Evolutionary conservation across 2,113 vertebrate genomes (phyloP).

Genomic region (Hypomesus transpacificus): DNA sequence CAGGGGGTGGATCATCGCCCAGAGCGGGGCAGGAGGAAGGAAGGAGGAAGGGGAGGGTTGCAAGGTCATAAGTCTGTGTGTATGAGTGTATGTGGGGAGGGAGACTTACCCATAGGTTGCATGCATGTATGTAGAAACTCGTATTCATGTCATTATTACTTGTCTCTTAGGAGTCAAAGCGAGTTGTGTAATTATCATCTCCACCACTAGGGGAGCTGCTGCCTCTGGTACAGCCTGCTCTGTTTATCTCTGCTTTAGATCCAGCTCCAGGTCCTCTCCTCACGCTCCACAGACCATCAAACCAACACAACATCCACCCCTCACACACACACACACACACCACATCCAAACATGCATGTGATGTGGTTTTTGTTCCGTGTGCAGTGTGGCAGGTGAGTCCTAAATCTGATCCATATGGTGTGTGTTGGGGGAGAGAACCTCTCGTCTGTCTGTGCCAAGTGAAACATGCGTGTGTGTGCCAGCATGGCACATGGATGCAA

Average conservation of each 20-base stretch:
- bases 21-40: constrained; percentile 16
- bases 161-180: no score
- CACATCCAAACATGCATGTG: constrained; percentile 30
- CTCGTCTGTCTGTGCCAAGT: constrained; percentile 32
- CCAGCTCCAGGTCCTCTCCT: constrained; percentile 10
- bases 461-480: constrained; percentile 33
- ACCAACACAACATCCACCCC: background rate
- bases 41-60: background rate
- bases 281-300: constrained; percentile 3
- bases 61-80: background rate
- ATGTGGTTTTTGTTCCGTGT: constrained; percentile 24
- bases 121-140: no score
- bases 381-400: constrained; percentile 42
- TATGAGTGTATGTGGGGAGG: background rate
- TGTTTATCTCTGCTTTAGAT: constrained; percentile 4
- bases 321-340: constrained; percentile 3
- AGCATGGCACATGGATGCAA: constrained; percentile 29
- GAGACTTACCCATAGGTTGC: no score
- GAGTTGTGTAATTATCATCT: constrained; percentile 9
- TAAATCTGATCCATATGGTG: constrained; percentile 34
- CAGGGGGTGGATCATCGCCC: constrained; percentile 14
- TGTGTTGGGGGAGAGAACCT: constrained; percentile 37
- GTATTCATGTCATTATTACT: no score
- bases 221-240: constrained; percentile 14
- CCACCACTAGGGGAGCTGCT: constrained; percentile 34